Evolutionary conservation across 2,113 vertebrate genomes (phyloP), one percentile per base, ranked within the genome.

Genomic region (Hyaena hyaena): DNA sequence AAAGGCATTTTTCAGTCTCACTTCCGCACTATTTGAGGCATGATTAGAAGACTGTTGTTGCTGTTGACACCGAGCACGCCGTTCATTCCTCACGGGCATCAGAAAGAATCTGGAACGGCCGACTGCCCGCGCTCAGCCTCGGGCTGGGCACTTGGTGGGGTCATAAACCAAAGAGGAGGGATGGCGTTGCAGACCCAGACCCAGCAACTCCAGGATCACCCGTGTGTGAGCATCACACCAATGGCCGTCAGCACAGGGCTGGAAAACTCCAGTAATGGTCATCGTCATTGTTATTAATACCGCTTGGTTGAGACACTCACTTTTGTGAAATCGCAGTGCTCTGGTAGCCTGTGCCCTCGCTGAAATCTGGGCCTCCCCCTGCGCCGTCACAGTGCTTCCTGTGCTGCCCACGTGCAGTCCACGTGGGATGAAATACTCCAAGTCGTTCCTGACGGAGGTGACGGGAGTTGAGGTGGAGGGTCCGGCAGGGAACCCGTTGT

Each of bases 271-370:
- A 4, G 58, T 12, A 43, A 16, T 58, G 12, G 33, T 53, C 21
- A 61, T 61, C 58, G 23, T 61, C 58, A 55, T 55, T 3, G 5
- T 55, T 17, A 55, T 55, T 55, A 9, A 31, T 45, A 9, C 2
- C 2, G 10, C 21, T 43, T 66, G 0, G 0, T 58, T 10, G 26
- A 53, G 24, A 17, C 8, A 0, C n/a, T 45, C 4, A 0, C 24
- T n/a, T 8, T 33, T 11, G 17, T 66, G 14, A 17, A 21, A n/a
- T 3, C 39, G 7, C 21, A n/a, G 65, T 65, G 73, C 28, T 43
- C 53, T 24, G 50, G 31, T 7, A 8, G 45, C 7, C 3, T 90
- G 33, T 26, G 35, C 12, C 53, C 53, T 39, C 2, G 43, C 23
- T 19, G 15, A 50, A 39, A 33, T n/a, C 17, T 0, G 4, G 17